phyloP scores from a whole-genome alignment of 2,113 vertebrate species.

The Pitta sordida region DNA sequence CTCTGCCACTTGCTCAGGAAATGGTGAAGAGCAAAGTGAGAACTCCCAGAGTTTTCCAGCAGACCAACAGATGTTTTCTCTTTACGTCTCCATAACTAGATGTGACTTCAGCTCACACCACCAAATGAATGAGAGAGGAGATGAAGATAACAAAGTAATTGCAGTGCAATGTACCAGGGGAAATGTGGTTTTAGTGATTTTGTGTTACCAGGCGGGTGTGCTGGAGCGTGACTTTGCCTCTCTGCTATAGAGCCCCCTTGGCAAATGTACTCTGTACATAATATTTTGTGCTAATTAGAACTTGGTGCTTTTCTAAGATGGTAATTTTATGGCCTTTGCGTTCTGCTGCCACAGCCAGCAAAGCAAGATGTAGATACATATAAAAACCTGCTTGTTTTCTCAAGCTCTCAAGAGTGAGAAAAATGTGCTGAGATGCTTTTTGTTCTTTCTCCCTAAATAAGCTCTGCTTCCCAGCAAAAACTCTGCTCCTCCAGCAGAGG shows the following conservation, averaged over 20 bases:
- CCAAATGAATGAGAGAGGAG: not conserved
- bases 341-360: slow-evolving; percentile 2
- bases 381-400: not conserved
- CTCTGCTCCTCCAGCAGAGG: not conserved
- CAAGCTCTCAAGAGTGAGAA: not conserved
- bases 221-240: not conserved
- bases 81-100: not conserved
- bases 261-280: not conserved
- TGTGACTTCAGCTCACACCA: not conserved
- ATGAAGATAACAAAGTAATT: slow-evolving; percentile 27
- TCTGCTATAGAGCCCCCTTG: not conserved
- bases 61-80: not conserved
- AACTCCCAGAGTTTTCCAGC: not conserved
- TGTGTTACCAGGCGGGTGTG: not conserved
- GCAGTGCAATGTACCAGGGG: not conserved
- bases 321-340: slow-evolving; percentile 25
- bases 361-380: not conserved
- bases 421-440: not conserved
- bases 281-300: slow-evolving; percentile 50
- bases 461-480: not conserved
- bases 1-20: not conserved
- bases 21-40: not conserved
- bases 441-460: not conserved
- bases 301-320: not conserved
- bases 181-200: not conserved